phyloP scores from a whole-genome alignment of 1,140 invertebrate genomes.

The Megathymus violae region DNA sequence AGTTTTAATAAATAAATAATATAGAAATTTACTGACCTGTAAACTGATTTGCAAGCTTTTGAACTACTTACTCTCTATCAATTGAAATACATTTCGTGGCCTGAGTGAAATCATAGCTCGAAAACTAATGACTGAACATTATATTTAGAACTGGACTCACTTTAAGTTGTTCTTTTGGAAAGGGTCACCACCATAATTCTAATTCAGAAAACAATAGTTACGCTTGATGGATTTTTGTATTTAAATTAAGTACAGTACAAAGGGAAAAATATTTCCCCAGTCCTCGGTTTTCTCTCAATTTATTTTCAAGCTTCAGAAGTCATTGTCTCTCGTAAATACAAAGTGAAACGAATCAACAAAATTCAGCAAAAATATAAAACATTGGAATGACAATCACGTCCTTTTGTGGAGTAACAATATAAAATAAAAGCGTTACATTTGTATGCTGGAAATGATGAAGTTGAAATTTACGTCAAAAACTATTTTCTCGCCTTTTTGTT shows the following conservation, averaged over 20 bases:
- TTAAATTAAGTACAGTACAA: constrained; percentile 3
- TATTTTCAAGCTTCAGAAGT: constrained; percentile 2
- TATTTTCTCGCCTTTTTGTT: neutral
- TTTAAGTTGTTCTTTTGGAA: too few species aligned
- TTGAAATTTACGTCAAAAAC: neutral
- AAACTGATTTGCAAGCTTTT: too few species aligned
- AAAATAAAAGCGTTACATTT: constrained; percentile 4
- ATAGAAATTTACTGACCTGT: too few species aligned
- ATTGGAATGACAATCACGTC: constrained; percentile 5
- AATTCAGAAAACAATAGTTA: neutral
- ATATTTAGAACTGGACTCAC: too few species aligned
- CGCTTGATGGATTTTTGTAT: neutral
- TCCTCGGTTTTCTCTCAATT: neutral
- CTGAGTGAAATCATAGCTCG: too few species aligned
- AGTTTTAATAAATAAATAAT: too few species aligned
- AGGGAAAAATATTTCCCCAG: neutral
- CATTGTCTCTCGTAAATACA: constrained; percentile 2
- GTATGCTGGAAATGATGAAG: constrained; percentile 2
- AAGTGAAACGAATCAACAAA: constrained; percentile 5
- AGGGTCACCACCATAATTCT: neutral
- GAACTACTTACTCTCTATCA: too few species aligned
- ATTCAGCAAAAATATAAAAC: constrained; percentile 3
- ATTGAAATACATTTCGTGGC: too few species aligned
- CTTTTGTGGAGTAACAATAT: constrained; percentile 4
- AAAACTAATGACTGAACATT: too few species aligned